Base-by-base conservation (phyloP, 2,797 vertebrate species). In the Sebastolobus alascanus region DNA sequence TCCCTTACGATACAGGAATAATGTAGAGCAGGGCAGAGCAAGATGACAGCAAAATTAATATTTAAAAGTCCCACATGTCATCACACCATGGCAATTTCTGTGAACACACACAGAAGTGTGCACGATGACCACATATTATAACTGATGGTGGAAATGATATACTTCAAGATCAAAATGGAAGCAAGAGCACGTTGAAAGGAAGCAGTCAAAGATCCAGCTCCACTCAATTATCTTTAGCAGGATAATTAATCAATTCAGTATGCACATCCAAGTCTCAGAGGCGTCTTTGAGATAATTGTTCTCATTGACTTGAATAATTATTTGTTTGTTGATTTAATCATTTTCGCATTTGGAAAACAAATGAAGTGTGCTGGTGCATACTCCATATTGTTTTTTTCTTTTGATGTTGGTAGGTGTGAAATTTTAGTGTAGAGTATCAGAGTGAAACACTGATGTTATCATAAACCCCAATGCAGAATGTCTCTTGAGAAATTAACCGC, bases 261-360 rank as follows among this genome's bases (percentile, higher is more conserved):
- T 94, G 95, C 95, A 93, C 86, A 91, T 93, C 81, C 93, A 92
- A 95, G 95, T 96, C 96, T 96, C 96, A 92, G 93, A 96, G 95
- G 95, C 91, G 66, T 95, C 93, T 96, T 95, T 94, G 92, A 95
- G 94, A 91, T 96, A 96, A 96, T 96, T 96, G 95, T 96, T 96
- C 95, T 95, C 95, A 95, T 95, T 96, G 95, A 96, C 95, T 96
- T 95, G 93, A 95, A 95, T 96, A 96, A 96, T 96, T 95, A 96
- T 96, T 96, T 96, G 96, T 96, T 96, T 96, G 94, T 94, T 87
- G 94, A 95, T 96, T 96, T 95, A 96, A 96, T 96, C 95, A 96
- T 96, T 95, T 93, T 95, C 90, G 78, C 92, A 95, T 96, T 94
- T 94, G 86, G 93, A 95, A 95, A 96, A 95, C 91, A 94, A 95